Conservation (phyloP, 2,797 vertebrate genomes). For the Spinibarbus caldwelli region DNA sequence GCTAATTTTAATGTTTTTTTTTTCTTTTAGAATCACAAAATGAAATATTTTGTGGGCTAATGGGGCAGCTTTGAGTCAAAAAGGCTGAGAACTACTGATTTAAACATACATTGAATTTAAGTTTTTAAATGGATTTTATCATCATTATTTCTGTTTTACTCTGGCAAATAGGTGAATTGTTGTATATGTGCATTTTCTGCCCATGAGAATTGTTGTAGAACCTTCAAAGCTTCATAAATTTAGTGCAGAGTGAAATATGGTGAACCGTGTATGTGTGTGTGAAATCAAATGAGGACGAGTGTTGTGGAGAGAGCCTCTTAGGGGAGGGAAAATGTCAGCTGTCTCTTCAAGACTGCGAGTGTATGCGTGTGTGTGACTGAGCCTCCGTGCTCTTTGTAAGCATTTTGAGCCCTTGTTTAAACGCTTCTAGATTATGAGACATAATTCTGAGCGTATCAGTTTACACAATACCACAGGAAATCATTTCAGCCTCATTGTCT, state of each 20-base stretch:
- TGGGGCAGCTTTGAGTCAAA: background rate
- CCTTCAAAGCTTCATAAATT: background rate
- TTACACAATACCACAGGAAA: conserved; percentile 63
- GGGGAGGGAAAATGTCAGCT: conserved; percentile 63
- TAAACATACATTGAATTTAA: background rate
- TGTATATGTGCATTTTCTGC: background rate
- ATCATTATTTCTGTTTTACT: background rate
- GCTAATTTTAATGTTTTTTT: too few species aligned
- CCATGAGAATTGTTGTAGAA: background rate
- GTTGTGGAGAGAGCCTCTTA: too few species aligned
- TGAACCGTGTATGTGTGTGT: background rate
- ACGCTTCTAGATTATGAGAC: conserved; percentile 60
- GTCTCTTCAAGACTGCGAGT: conserved; percentile 59
- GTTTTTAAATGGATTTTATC: background rate
- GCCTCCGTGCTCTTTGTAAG: conserved; percentile 58
- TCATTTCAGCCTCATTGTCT: conserved; percentile 53
- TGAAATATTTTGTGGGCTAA: background rate
- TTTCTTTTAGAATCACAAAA: too few species aligned
- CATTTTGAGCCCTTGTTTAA: conserved; percentile 59
- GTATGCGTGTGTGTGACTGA: conserved; percentile 40
- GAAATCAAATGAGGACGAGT: background rate
- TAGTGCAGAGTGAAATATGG: background rate
- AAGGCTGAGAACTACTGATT: background rate
- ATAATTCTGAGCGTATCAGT: conserved; percentile 61
- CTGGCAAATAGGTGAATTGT: background rate